Evolutionary conservation across 1,140 invertebrate genomes (phyloP).

Genomic region (Tenebrio molitor): DNA sequence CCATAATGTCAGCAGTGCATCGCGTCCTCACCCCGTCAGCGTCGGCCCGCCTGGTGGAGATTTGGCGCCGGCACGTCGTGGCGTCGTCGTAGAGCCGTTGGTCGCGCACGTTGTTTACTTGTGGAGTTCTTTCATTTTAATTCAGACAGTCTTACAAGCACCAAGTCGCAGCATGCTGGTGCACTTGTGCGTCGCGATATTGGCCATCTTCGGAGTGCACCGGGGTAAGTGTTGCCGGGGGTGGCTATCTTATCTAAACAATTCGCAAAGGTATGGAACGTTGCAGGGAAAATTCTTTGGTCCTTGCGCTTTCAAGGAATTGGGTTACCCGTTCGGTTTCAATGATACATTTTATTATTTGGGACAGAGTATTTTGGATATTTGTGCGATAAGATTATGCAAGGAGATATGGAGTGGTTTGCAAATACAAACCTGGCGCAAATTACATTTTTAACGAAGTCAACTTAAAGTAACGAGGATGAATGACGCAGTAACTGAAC

Average conservation of each 20-base stretch:
- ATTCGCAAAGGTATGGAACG: no score
- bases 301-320: no score
- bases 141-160: not conserved
- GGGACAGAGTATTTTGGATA: no score
- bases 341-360: no score
- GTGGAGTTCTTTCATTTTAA: constrained; percentile 24
- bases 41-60: constrained; percentile 1
- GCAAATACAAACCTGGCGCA: no score
- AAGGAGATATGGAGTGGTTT: no score
- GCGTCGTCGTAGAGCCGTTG: constrained; percentile 5
- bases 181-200: not conserved
- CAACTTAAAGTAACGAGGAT: no score
- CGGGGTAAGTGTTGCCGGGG: not conserved
- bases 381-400: no score
- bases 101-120: constrained; percentile 38
- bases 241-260: no score
- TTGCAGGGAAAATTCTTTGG: not conserved
- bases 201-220: not conserved
- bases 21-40: constrained; percentile 23
- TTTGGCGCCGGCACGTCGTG: constrained; percentile 41
- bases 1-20: constrained; percentile 23
- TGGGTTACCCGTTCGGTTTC: no score
- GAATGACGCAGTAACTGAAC: no score
- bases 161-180: constrained; percentile 2
- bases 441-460: no score